Evolutionary conservation across 2,888 invertebrate genomes (phyloP).

Genomic region (Lochmaea crataegi): DNA sequence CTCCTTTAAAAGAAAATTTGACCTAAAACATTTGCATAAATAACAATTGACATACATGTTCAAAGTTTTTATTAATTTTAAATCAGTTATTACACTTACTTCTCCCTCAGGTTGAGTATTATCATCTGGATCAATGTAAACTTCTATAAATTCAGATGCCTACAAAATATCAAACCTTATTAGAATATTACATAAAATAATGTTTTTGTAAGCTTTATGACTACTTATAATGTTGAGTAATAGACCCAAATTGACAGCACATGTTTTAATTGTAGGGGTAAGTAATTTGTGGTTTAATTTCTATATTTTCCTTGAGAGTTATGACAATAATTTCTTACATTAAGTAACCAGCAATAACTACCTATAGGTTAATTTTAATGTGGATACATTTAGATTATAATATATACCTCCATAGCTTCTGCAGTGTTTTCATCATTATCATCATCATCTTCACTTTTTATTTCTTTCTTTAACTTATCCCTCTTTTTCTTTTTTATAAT

Average conservation of each 20-base stretch:
- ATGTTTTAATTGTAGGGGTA: too few species aligned
- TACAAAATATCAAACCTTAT: constrained; percentile 17
- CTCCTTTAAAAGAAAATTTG: constrained; percentile 70
- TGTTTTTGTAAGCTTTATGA: too few species aligned
- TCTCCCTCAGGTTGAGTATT: constrained; percentile 22
- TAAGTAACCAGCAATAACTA: too few species aligned
- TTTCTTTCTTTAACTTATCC: constrained; percentile 21
- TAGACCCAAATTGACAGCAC: too few species aligned
- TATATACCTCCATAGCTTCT: constrained; percentile 13
- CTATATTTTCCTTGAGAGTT: too few species aligned
- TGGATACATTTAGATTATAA: background rate
- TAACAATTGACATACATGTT: constrained; percentile 18
- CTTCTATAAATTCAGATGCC: constrained; percentile 39
- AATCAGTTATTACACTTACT: constrained; percentile 29
- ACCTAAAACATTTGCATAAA: constrained; percentile 60
- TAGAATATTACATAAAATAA: background rate
- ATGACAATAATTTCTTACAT: too few species aligned
- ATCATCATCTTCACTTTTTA: constrained; percentile 34
- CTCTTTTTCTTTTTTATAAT: constrained; percentile 20
- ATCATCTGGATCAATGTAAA: constrained; percentile 40
- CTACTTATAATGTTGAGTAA: too few species aligned
- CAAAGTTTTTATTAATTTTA: background rate
- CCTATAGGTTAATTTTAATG: background rate
- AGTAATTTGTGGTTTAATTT: too few species aligned
- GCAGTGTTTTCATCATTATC: constrained; percentile 14